Evolutionary conservation across 2,113 vertebrate species (phyloP).

Genomic region (Tragulus kanchil): DNA sequence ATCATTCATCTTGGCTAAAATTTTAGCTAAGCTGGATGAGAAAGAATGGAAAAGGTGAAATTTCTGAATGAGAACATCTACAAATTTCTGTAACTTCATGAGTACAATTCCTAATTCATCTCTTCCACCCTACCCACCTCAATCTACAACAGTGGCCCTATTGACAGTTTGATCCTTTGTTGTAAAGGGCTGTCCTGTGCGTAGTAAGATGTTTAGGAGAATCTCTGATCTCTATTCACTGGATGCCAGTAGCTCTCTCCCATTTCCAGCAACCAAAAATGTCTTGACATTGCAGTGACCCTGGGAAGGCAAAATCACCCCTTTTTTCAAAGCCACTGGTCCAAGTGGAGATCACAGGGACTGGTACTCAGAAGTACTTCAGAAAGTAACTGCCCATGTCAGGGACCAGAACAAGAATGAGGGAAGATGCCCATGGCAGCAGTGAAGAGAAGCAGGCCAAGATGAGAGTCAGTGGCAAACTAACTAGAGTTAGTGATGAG

Average conservation of each 20-base stretch:
- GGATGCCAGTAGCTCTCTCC: not conserved
- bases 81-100: not conserved
- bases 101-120: not conserved
- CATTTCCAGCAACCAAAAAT: not conserved
- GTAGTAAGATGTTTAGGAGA: not conserved
- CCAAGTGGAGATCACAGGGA: not conserved
- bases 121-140: accelerated
- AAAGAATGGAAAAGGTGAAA: too few species aligned
- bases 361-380: not conserved
- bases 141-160: accelerated
- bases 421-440: not conserved
- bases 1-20: not conserved
- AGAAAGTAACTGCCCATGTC: not conserved
- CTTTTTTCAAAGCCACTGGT: not conserved
- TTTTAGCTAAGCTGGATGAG: not conserved
- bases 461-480: not conserved
- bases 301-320: not conserved
- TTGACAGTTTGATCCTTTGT: not conserved
- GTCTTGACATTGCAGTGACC: not conserved
- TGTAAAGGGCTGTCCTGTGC: not conserved
- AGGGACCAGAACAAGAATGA: not conserved
- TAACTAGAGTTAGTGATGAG: too few species aligned
- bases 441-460: not conserved
- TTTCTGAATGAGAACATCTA: not conserved
- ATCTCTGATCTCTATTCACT: not conserved